Percentiles rank a stretch among this genome's conserved stretches.
These are phyloP conservation scores for Eurytoma californica DNA, from an alignment of 2,888 invertebrate species.

Conservation along the genomic window DNA sequence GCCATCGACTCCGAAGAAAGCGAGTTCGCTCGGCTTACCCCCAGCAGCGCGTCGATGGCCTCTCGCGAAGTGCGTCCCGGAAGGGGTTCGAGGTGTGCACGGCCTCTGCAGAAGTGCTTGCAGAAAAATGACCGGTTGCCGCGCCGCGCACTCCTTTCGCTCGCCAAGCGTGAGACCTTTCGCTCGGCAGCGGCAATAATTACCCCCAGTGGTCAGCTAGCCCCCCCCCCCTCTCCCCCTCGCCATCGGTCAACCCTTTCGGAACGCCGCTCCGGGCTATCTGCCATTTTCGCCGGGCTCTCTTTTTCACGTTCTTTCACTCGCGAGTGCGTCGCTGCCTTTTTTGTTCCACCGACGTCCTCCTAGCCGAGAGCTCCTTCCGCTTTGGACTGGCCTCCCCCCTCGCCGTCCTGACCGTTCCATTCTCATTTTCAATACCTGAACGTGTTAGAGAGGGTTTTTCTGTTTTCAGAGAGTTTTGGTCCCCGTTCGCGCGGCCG, in stretches of 20 bases:
- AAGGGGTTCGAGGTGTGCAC: slow-evolving; percentile 49
- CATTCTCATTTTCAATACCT: slow-evolving; percentile 51
- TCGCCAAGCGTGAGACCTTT: slow-evolving; percentile 71
- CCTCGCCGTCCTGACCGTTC: slow-evolving; percentile 30
- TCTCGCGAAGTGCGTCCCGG: slow-evolving; percentile 51
- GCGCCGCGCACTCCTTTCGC: slow-evolving; percentile 34
- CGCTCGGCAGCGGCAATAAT: slow-evolving; percentile 68
- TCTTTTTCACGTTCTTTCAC: slow-evolving; percentile 16
- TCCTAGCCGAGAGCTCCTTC: slow-evolving; percentile 36
- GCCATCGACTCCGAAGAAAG: slow-evolving; percentile 24
- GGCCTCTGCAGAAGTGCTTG: slow-evolving; percentile 64
- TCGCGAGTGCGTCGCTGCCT: background rate
- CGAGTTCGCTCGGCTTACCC: background rate
- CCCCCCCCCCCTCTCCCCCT: slow-evolving; percentile 33
- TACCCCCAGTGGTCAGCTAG: slow-evolving; percentile 69
- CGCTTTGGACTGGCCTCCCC: slow-evolving; percentile 23
- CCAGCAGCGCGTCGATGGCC: slow-evolving; percentile 9
- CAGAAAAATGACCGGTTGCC: slow-evolving; percentile 71
- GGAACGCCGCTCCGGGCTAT: slow-evolving; percentile 5
- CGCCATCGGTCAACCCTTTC: slow-evolving; percentile 38
- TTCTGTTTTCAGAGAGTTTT: slow-evolving; percentile 45
- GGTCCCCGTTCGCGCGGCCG: background rate
- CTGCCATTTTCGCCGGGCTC: slow-evolving; percentile 21
- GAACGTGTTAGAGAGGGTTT: slow-evolving; percentile 42
- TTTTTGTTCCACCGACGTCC: slow-evolving; percentile 44